phyloP scores from a whole-genome alignment of 1,140 invertebrate genomes.

The Bombyx mandarina region DNA sequence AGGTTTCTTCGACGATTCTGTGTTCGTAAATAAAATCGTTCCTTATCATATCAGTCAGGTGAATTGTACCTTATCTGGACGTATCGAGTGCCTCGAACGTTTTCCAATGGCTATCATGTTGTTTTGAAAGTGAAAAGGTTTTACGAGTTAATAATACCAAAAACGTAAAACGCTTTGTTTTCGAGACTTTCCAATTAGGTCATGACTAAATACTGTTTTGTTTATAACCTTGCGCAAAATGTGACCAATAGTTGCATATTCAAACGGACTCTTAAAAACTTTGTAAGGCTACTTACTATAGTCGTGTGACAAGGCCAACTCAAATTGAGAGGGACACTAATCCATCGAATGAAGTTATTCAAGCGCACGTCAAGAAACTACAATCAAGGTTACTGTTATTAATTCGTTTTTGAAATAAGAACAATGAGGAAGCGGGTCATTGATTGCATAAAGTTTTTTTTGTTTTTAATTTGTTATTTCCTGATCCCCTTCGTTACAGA shows the following conservation, averaged over 20 bases:
- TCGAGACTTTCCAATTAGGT: background rate
- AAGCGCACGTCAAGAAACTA: no score
- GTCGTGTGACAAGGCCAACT: slow-evolving; percentile 26
- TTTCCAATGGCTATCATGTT: background rate
- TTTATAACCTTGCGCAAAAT: slow-evolving; percentile 1
- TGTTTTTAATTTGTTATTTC: no score
- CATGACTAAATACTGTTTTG: slow-evolving; percentile 1
- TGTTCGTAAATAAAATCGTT: slow-evolving; percentile 1
- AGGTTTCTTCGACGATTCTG: background rate
- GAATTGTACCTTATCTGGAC: slow-evolving; percentile 6
- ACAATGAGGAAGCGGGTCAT: no score
- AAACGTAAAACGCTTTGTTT: no score
- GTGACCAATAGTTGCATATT: slow-evolving; percentile 10
- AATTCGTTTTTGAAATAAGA: no score
- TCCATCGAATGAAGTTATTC: no score
- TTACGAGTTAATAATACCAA: no score
- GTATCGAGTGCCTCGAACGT: slow-evolving; percentile 2
- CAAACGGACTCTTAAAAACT: slow-evolving; percentile 21
- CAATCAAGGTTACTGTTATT: no score
- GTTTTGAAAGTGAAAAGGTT: background rate
- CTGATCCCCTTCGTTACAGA: no score
- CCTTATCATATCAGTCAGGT: slow-evolving; percentile 6
- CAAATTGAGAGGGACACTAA: slow-evolving; percentile 11
- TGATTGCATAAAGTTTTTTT: no score
- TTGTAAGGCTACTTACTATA: slow-evolving; percentile 13